phyloP scores from a whole-genome alignment of 2,113 vertebrate genomes.

The Falco punctatus region DNA sequence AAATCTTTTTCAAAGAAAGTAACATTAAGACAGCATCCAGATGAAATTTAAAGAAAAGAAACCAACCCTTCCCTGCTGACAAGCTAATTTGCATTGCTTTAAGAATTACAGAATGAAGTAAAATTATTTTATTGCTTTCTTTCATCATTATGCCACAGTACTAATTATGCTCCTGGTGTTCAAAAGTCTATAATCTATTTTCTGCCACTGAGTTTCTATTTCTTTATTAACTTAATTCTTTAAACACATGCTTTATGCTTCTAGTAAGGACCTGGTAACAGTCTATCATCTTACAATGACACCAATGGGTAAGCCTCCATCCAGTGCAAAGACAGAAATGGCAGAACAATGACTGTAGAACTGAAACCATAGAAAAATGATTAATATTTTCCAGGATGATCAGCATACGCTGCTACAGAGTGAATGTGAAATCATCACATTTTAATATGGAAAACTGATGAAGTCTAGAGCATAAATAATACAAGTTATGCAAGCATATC shows the following conservation, averaged over 20 bases:
- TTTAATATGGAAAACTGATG: conserved; percentile 20
- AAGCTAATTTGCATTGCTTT: conserved; percentile 33
- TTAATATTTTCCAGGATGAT: conserved; percentile 34
- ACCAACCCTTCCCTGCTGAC: conserved; percentile 11
- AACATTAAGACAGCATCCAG: not conserved
- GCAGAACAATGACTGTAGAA: not conserved
- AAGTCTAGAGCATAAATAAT: conserved; percentile 18
- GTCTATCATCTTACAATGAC: not conserved
- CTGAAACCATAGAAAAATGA: not conserved
- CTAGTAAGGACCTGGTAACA: not conserved
- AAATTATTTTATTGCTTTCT: conserved; percentile 56
- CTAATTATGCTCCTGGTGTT: conserved; percentile 46
- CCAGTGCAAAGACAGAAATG: not conserved
- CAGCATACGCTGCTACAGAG: not conserved
- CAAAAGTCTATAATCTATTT: conserved; percentile 29
- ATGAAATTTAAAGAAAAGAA: conserved; percentile 25
- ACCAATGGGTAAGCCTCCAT: not conserved
- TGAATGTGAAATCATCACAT: not conserved
- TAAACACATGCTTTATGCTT: conserved; percentile 20
- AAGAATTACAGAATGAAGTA: conserved; percentile 39
- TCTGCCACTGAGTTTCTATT: conserved; percentile 10
- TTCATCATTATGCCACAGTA: conserved; percentile 31
- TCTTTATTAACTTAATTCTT: conserved; percentile 52
- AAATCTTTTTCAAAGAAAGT: not conserved
- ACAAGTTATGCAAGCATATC: not conserved